phyloP scores from a whole-genome alignment of 53 echinoderm and acorn worm genomes.

The Actinopyga echinites region DNA sequence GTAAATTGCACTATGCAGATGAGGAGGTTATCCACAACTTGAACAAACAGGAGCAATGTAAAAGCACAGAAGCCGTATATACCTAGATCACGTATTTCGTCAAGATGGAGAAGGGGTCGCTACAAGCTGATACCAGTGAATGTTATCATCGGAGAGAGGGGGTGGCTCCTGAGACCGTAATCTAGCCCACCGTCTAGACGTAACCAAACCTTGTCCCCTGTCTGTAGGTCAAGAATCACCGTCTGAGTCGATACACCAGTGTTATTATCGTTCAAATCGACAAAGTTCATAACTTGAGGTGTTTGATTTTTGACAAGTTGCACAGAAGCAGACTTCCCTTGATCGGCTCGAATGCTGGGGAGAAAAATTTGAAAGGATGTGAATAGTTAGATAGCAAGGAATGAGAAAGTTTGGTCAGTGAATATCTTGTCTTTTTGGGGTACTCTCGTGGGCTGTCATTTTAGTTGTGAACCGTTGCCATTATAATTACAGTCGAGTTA shows the following conservation, averaged over 20 bases:
- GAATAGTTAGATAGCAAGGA: no score
- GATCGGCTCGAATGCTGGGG: slow-evolving; percentile 56
- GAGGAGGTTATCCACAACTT: no score
- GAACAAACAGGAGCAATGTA: no score
- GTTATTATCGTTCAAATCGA: slow-evolving; percentile 25
- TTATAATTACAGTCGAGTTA: no score
- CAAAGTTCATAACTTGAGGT: slow-evolving; percentile 48
- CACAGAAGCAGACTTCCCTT: slow-evolving; percentile 56
- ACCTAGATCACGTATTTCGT: no score
- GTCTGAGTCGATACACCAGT: slow-evolving; percentile 51
- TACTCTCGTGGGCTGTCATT: no score
- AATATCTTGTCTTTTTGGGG: no score
- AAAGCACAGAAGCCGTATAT: no score
- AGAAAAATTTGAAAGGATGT: not conserved
- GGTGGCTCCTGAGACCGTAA: slow-evolving; percentile 57
- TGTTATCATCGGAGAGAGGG: slow-evolving; percentile 52
- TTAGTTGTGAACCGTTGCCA: no score
- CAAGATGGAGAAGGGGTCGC: no score
- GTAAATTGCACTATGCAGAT: no score
- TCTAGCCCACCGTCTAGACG: slow-evolving; percentile 41
- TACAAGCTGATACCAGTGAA: slow-evolving; percentile 48
- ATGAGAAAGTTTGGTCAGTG: no score
- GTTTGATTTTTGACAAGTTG: slow-evolving; percentile 55
- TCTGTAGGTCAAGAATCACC: slow-evolving; percentile 49
- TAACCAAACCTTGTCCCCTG: slow-evolving; percentile 58